Evolutionary conservation across 2,888 invertebrate species (phyloP).

Genomic region (Drosophila prostipennis): DNA sequence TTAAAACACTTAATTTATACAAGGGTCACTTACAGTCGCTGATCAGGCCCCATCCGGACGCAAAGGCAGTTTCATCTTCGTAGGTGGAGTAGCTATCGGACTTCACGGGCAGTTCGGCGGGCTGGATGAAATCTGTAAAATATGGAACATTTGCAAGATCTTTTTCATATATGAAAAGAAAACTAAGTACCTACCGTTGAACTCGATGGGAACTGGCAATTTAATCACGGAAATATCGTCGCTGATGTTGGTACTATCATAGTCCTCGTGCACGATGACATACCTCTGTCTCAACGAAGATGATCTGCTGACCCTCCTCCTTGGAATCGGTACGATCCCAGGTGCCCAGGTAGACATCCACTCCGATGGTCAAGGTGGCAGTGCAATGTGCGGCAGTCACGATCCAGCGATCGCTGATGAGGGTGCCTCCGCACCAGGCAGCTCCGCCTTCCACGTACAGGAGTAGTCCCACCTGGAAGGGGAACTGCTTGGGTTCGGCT

Average conservation of each 20-base stretch:
- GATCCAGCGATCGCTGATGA: conserved; percentile 76
- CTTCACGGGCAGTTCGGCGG: conserved; percentile 67
- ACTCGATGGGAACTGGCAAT: conserved; percentile 80
- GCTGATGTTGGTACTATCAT: conserved; percentile 70
- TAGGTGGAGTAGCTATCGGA: conserved; percentile 52
- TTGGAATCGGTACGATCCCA: conserved; percentile 63
- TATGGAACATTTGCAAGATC: no score
- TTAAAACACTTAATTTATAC: not conserved
- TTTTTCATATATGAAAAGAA: not conserved
- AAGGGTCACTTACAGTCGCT: conserved; percentile 66
- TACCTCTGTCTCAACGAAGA: conserved; percentile 58
- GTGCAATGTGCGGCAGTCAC: conserved; percentile 82
- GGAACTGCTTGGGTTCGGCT: conserved; percentile 73
- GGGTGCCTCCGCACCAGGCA: conserved; percentile 81
- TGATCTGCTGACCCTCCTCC: conserved; percentile 69
- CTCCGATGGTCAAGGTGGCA: conserved; percentile 63
- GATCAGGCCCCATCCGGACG: conserved; percentile 81
- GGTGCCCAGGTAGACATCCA: conserved; percentile 77
- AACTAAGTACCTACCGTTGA: conserved; percentile 78
- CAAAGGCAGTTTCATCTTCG: conserved; percentile 57
- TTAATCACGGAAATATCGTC: conserved; percentile 85
- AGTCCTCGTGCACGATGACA: conserved; percentile 82
- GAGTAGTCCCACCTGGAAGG: conserved; percentile 79
- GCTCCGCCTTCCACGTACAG: conserved; percentile 52
- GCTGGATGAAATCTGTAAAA: conserved; percentile 57